Conservation (phyloP, 30 jellyfish, hydroid and myxozoan species). For the Catostylus mosaicus region DNA sequence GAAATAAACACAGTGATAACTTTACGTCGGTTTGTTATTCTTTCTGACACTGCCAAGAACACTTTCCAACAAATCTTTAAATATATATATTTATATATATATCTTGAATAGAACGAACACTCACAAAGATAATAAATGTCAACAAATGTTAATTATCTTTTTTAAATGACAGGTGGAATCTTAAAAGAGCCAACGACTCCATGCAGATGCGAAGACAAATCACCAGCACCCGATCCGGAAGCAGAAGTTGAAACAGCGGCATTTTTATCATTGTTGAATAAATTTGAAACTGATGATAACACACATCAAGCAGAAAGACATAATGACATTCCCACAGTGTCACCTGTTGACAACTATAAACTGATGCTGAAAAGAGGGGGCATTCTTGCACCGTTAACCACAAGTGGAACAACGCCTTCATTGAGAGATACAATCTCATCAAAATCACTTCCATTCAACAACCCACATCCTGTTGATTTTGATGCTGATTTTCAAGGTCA, state of each 20-base stretch:
- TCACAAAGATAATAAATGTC: too few species aligned
- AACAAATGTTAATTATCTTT: background rate
- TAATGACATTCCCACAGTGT: conserved; percentile 59
- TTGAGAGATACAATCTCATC: conserved; percentile 14
- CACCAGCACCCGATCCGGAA: conserved; percentile 57
- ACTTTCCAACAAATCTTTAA: too few species aligned
- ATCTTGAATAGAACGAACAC: too few species aligned
- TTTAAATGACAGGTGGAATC: conserved; percentile 71
- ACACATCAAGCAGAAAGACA: conserved; percentile 51
- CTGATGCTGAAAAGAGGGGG: conserved; percentile 66
- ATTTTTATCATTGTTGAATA: conserved; percentile 58
- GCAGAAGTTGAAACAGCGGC: conserved; percentile 93
- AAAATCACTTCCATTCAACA: conserved; percentile 45
- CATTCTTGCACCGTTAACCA: conserved; percentile 15
- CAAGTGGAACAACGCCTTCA: conserved; percentile 24
- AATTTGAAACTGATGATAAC: conserved; percentile 44
- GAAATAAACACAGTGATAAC: too few species aligned
- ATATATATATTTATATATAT: too few species aligned
- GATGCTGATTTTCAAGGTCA: conserved; percentile 34
- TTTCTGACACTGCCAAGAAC: too few species aligned
- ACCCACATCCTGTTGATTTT: conserved; percentile 65
- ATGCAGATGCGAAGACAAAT: conserved; percentile 87
- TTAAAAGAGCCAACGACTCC: conserved; percentile 89
- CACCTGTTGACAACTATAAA: conserved; percentile 64
- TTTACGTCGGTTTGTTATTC: too few species aligned